Percentiles rank a stretch among this genome's conserved stretches.
Evolutionary conservation across 1,140 invertebrate genomes (phyloP).

Genomic region (Hetaerina americana): DNA sequence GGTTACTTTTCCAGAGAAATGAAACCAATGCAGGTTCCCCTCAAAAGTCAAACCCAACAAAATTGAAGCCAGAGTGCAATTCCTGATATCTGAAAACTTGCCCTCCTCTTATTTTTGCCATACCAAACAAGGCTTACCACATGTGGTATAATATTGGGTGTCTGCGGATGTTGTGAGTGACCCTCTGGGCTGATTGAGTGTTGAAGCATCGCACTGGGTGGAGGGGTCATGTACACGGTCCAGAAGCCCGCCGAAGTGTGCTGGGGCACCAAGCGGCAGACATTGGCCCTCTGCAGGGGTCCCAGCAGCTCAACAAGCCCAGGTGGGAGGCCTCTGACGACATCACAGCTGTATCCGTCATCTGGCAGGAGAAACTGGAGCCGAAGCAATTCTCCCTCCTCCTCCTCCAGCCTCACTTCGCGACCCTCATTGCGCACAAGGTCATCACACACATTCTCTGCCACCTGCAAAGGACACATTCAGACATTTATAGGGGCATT

Average conservation of each 20-base stretch:
- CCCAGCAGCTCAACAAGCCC: slow-evolving; percentile 84
- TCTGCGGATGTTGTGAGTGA: not conserved
- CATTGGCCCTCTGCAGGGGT: slow-evolving; percentile 69
- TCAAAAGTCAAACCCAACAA: too few relatives aligned
- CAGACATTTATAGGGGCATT: too few relatives aligned
- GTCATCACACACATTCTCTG: slow-evolving; percentile 87
- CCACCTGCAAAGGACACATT: slow-evolving; percentile 58
- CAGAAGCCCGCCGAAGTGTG: slow-evolving; percentile 81
- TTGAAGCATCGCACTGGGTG: not conserved
- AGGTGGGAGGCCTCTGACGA: slow-evolving; percentile 82
- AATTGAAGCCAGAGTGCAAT: too few relatives aligned
- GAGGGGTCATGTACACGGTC: slow-evolving; percentile 79
- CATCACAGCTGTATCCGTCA: slow-evolving; percentile 96
- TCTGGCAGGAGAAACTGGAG: slow-evolving; percentile 87
- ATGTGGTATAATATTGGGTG: not conserved
- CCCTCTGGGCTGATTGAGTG: not conserved
- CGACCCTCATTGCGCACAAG: slow-evolving; percentile 77
- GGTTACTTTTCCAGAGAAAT: too few relatives aligned
- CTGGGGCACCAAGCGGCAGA: slow-evolving; percentile 80
- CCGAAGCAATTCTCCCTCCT: slow-evolving; percentile 77
- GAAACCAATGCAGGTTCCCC: too few relatives aligned
- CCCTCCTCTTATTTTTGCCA: too few relatives aligned
- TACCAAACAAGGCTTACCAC: not conserved
- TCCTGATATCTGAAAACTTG: too few relatives aligned
- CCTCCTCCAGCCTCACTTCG: slow-evolving; percentile 60